Evolutionary conservation across 2,888 invertebrate genomes (phyloP).

Genomic region (Erebia palarica): DNA sequence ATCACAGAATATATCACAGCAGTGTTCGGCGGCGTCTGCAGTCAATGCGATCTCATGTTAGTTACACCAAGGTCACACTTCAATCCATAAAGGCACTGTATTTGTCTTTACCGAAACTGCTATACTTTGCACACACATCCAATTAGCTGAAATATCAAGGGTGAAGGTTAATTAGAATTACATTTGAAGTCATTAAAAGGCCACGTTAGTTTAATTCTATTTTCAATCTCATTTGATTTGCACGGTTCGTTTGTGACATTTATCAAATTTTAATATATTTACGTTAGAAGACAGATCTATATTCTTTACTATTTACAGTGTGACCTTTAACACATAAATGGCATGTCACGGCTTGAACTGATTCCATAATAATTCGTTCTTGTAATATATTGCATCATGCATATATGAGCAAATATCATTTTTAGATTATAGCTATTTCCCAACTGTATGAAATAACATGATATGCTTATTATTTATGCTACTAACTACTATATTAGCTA

Average conservation of each 20-base stretch:
- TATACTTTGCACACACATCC: slow-evolving; percentile 37
- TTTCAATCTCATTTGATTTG: slow-evolving; percentile 4
- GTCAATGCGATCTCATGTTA: slow-evolving; percentile 44
- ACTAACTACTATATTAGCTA: too few species aligned
- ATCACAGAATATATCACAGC: slow-evolving; percentile 81
- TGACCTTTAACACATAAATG: slow-evolving; percentile 60
- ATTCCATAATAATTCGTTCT: slow-evolving; percentile 54
- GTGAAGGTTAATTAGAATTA: slow-evolving; percentile 32
- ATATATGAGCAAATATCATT: slow-evolving; percentile 24
- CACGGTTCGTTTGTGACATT: slow-evolving; percentile 13
- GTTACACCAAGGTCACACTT: slow-evolving; percentile 26
- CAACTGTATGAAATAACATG: slow-evolving; percentile 18
- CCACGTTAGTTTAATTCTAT: slow-evolving; percentile 20
- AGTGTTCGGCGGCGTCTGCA: slow-evolving; percentile 68
- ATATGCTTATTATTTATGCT: slow-evolving; percentile 48
- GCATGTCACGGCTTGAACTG: slow-evolving; percentile 50
- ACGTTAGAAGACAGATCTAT: slow-evolving; percentile 26
- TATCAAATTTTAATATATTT: slow-evolving; percentile 22
- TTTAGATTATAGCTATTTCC: neutral
- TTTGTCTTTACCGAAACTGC: slow-evolving; percentile 49
- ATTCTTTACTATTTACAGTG: slow-evolving; percentile 41
- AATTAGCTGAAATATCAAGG: slow-evolving; percentile 29
- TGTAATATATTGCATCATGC: slow-evolving; percentile 48
- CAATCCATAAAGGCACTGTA: slow-evolving; percentile 40
- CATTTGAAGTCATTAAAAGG: slow-evolving; percentile 24